Conservation (phyloP, 2,113 vertebrate species). For the Cranoglanis bouderius region DNA sequence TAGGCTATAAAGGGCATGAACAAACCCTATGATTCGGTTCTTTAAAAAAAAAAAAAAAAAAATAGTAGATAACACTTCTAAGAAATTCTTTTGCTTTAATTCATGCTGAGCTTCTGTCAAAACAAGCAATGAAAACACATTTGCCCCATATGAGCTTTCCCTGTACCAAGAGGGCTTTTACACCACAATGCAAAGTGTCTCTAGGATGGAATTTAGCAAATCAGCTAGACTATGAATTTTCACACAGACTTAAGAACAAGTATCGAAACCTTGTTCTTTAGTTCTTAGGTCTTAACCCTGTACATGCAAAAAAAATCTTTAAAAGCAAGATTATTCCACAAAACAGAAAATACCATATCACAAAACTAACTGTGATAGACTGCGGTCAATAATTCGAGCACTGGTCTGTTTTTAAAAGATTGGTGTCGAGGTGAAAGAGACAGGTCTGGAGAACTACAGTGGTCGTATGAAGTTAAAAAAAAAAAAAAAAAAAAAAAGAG, state of each 20-base stretch:
- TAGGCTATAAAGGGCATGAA: background rate
- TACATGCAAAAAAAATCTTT: background rate
- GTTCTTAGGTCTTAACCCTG: background rate
- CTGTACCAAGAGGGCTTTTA: constrained; percentile 15
- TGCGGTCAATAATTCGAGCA: background rate
- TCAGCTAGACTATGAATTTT: constrained; percentile 7
- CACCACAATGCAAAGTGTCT: constrained; percentile 20
- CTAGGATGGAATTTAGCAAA: constrained; percentile 11
- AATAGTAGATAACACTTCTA: background rate
- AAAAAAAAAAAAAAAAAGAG: background rate
- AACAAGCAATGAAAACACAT: constrained; percentile 16
- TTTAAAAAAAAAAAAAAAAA: background rate
- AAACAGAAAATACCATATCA: background rate
- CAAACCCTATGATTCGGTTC: background rate
- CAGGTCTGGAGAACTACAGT: background rate
- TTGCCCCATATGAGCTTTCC: background rate
- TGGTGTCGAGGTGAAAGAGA: background rate
- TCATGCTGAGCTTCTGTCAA: constrained; percentile 1
- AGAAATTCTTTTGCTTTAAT: background rate
- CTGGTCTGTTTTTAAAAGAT: background rate
- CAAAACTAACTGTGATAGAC: background rate
- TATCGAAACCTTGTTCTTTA: background rate
- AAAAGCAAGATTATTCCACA: background rate
- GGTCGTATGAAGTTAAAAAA: background rate
- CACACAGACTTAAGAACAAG: constrained; percentile 9